Evolutionary conservation across 2,797 vertebrate genomes (phyloP).

Genomic region (Gymnothorax reevesii): DNA sequence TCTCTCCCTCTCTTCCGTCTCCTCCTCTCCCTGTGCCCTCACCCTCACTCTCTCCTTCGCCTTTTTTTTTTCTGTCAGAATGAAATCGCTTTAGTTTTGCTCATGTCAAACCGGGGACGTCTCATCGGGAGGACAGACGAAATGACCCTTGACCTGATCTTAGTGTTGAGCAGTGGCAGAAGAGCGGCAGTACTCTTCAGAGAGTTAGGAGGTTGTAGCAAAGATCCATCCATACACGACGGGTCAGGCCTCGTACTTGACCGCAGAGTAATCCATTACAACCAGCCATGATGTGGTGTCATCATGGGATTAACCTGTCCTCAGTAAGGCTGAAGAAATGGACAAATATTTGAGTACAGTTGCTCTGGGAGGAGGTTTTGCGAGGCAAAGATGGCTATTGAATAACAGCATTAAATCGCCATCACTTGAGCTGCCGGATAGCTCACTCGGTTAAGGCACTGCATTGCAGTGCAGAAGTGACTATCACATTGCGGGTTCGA

Average conservation of each 20-base stretch:
- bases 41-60: neutral
- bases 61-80: neutral
- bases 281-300: neutral
- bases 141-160: slow-evolving; percentile 1
- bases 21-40: neutral
- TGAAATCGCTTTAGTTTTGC: neutral
- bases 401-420: neutral
- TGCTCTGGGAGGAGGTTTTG: neutral
- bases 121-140: neutral
- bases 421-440: no score
- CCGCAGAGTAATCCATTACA: neutral
- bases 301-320: neutral
- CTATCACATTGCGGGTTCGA: no score
- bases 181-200: neutral
- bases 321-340: neutral
- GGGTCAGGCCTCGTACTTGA: neutral
- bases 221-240: neutral
- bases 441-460: no score
- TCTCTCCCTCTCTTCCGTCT: no score
- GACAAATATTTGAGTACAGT: neutral
- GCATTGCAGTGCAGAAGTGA: no score
- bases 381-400: neutral
- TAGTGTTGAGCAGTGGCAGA: neutral
- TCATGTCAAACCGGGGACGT: neutral
- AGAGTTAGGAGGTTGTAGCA: neutral